Evolutionary conservation across 1,140 invertebrate species (phyloP), one percentile per base, ranked within the genome.

Genomic region (Zaprionus tsacasi): DNA sequence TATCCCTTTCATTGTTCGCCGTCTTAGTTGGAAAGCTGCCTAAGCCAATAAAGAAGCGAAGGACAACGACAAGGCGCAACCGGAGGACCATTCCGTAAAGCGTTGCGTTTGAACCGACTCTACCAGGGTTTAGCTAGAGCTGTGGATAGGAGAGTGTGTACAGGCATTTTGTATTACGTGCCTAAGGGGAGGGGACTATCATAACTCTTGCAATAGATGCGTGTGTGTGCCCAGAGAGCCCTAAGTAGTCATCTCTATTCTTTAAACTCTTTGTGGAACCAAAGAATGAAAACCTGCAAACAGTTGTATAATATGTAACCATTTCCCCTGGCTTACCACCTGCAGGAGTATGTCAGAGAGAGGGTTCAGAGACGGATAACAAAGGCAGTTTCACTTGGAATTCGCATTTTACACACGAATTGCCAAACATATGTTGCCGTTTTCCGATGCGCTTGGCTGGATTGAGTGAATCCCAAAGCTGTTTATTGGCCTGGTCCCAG

Each of bases 41-140:
- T 81, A 85, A 85, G 81, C 82, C 82, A 85, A 85, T 85, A 86
- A 85, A 71, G 66, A 55, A 72, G 78, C 61, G 36, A 67, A 67
- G 38, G 55, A 67, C 64, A 67, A 57, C 64, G 54, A 67, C 58
- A 70, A 70, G 52, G 13, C 68, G 48, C 70, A 48, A 65, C 56
- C 55, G 30, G 15, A 73, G 65, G 36, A 73, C 56, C 70, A 70
- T 85, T 77, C 73, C 60, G 72, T 83, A 83, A 83, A 83, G 65
- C 70, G 72, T 70, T 82, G 64, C 60, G 64, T 58, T 75, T 65
- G 38, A 54, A 56, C 50, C 57, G 50, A 63, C 35, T 52, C n/a
- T 10, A 17, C 8, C 27, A 57, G 3, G 10, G 21, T 13, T 17
- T 40, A 40, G 15, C 11, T 36, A 40, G 11, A 30, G 21, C 21